A percentile compares a stretch with the other conserved stretches of the same genome.
Evolutionary conservation across 1,140 invertebrate genomes (phyloP).

Genomic region (Arctopsyche grandis): DNA sequence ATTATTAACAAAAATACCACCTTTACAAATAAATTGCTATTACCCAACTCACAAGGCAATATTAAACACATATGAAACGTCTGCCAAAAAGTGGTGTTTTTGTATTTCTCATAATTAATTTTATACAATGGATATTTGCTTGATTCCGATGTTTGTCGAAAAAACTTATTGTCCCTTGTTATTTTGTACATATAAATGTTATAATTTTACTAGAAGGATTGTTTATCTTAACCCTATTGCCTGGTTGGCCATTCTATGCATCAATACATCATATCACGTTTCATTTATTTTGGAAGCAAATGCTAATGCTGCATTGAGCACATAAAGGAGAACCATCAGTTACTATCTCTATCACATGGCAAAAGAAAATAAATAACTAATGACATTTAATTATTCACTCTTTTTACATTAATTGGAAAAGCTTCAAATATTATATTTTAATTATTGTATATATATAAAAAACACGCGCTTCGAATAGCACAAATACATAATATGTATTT

Average conservation of each 20-base stretch:
- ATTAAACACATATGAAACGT: no score
- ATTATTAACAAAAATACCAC: conserved; percentile 6
- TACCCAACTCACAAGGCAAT: no score
- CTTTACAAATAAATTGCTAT: no score
- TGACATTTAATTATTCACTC: no score
- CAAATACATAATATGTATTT: neutral
- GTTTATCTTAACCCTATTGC: conserved; percentile 24
- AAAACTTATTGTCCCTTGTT: conserved; percentile 13
- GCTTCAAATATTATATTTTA: no score
- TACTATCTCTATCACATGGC: no score
- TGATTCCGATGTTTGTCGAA: conserved; percentile 4
- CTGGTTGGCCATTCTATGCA: conserved; percentile 33
- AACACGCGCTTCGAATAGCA: neutral
- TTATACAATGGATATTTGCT: neutral
- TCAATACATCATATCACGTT: conserved; percentile 32
- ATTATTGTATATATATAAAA: no score
- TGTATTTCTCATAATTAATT: neutral
- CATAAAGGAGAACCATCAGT: neutral
- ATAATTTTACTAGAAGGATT: conserved; percentile 54
- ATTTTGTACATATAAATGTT: conserved; percentile 44
- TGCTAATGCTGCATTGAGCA: neutral
- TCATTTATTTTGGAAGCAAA: conserved; percentile 21
- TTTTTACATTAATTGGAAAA: no score
- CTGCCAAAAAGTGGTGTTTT: neutral
- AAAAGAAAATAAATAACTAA: no score